Base-by-base conservation (phyloP, 2,797 vertebrate species). In the Bovichtus diacanthus region DNA sequence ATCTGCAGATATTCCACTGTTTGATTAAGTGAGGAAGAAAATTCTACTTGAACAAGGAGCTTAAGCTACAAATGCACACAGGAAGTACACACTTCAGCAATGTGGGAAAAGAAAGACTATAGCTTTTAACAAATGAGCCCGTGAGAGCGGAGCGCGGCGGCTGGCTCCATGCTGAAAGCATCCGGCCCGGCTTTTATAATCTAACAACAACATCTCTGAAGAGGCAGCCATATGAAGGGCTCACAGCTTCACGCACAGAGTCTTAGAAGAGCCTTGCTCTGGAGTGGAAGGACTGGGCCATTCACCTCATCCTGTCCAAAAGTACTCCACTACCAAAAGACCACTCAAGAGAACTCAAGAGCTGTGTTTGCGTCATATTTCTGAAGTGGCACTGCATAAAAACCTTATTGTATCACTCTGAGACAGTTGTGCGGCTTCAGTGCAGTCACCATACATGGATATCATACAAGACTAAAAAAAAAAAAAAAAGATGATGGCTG, bases 171-270 rank as follows among this genome's bases (percentile, higher is more conserved):
- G 89, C 93, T 92, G 92, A 95, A 95, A 94, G 93, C 93, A 94
- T 94, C 93, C 90, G 78, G 93, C 90, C 88, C 62, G 4, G 85
- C 93, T 93, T 95, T 94, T 94, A 93, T 91, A 92, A 91, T 92
- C 90, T 84, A 94, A 94, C 92, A 94, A 94, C 93, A 95, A 91
- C 92, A 93, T 91, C 87, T 90, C 90, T 94, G 94, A 94, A 94
- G 93, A 89, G 94, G 89, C 77, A 61, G 88, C 84, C 82, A 75
- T 85, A 88, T 85, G 88, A 92, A 90, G 92, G 81, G 84, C 92
- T 87, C 90, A 80, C 80, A 85, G 90, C 88, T 89, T 88, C 82
- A 88, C 69, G 85, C 85, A 85, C 84, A 87, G 80, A 91, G 91
- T 82, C 84, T 84, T 85, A 79, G 60, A 89, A 90, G 91, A 90